Evolutionary conservation across 2,888 invertebrate species (phyloP).

Genomic region (Drosophila cyrtoloma): DNA sequence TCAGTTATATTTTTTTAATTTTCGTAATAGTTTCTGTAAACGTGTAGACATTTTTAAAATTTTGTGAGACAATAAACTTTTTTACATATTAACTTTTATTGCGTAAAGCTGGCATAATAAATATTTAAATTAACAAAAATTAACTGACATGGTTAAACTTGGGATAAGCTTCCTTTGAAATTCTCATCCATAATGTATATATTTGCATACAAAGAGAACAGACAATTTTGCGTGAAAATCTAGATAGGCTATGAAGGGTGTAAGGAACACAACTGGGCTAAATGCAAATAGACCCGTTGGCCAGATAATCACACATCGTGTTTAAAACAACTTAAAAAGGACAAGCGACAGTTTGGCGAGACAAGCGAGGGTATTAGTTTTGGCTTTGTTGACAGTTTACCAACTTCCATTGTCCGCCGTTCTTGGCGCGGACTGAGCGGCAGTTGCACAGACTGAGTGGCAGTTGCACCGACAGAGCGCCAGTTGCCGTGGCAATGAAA

Average conservation of each 20-base stretch:
- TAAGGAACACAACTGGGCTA: slow-evolving; percentile 46
- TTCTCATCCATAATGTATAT: neutral
- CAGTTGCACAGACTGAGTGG: slow-evolving; percentile 17
- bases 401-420: slow-evolving; percentile 18
- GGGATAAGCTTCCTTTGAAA: neutral
- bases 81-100: neutral
- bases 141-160: neutral
- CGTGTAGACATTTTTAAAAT: neutral
- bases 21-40: neutral
- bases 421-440: neutral
- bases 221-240: neutral
- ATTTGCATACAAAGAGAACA: neutral
- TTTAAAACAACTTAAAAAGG: slow-evolving; percentile 13
- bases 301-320: slow-evolving; percentile 52
- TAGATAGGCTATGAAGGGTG: slow-evolving; percentile 2
- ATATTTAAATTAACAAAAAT: neutral
- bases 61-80: neutral
- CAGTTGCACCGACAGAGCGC: slow-evolving; percentile 22
- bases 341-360: slow-evolving; percentile 26
- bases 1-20: neutral
- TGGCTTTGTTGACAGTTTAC: slow-evolving; percentile 56
- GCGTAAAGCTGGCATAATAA: neutral
- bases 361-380: slow-evolving; percentile 53
- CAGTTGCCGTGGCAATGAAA: slow-evolving; percentile 16
- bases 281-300: slow-evolving; percentile 62